Conservation (phyloP, 1,140 invertebrate species). For the Eumeta japonica region DNA sequence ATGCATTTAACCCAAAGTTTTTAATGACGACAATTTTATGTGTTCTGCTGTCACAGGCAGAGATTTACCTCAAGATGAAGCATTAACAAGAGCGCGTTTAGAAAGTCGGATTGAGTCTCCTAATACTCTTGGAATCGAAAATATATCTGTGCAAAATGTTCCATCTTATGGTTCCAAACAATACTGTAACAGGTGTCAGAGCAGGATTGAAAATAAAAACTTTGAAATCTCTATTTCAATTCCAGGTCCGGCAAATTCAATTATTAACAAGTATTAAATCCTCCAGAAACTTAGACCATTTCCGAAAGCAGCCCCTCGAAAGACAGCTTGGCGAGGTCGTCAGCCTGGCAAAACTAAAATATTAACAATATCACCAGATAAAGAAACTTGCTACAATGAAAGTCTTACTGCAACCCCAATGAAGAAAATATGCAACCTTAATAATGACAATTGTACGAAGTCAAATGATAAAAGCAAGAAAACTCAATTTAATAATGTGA, state of each 20-base stretch:
- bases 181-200: background rate
- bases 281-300: no score
- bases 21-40: constrained; percentile 16
- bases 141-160: no score
- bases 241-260: no score
- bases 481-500: no score
- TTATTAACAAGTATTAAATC: no score
- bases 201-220: background rate
- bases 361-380: background rate
- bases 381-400: background rate
- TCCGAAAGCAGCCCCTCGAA: no score
- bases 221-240: background rate
- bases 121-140: no score
- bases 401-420: background rate
- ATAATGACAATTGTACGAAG: no score
- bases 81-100: no score
- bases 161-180: no score
- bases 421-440: no score
- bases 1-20: constrained; percentile 15
- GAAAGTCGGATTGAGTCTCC: background rate
- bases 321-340: background rate
- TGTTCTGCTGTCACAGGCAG: constrained; percentile 11
- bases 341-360: background rate
- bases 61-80: background rate
- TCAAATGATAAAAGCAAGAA: no score